Conservation (phyloP, 2,888 invertebrate species). For the Cheilosia pagana region DNA sequence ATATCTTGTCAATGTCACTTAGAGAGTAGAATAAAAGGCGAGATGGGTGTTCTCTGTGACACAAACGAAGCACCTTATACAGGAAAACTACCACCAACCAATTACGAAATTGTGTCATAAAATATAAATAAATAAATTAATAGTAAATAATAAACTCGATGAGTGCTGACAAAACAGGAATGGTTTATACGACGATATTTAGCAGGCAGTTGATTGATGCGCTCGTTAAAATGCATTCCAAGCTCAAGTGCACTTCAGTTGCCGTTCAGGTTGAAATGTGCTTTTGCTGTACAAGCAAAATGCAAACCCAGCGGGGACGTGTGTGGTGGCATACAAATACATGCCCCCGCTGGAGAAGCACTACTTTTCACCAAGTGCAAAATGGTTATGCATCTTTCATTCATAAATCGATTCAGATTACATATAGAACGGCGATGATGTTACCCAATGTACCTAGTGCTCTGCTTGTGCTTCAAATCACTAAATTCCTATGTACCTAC, state of each 20-base stretch:
- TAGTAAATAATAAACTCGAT: background rate
- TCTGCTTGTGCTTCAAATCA: background rate
- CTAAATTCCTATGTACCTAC: background rate
- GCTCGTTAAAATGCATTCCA: slow-evolving; percentile 53
- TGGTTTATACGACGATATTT: slow-evolving; percentile 8
- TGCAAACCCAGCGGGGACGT: slow-evolving; percentile 1
- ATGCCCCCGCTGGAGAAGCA: slow-evolving; percentile 4
- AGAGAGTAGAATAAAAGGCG: slow-evolving; percentile 39
- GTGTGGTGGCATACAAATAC: background rate
- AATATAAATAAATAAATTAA: slow-evolving; percentile 33
- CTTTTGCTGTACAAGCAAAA: slow-evolving; percentile 47
- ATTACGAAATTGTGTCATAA: slow-evolving; percentile 59
- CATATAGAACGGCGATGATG: slow-evolving; percentile 8
- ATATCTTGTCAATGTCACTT: slow-evolving; percentile 31
- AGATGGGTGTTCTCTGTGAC: slow-evolving; percentile 3
- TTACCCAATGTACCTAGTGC: slow-evolving; percentile 18
- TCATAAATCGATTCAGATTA: slow-evolving; percentile 72
- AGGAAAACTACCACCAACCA: slow-evolving; percentile 41
- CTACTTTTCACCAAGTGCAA: slow-evolving; percentile 30
- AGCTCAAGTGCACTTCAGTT: slow-evolving; percentile 30
- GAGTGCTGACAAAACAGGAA: slow-evolving; percentile 53
- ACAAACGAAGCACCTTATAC: slow-evolving; percentile 33
- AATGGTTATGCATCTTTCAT: slow-evolving; percentile 54
- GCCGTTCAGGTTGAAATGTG: slow-evolving; percentile 49
- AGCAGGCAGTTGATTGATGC: slow-evolving; percentile 35